A percentile compares a stretch with the other conserved stretches of the same genome.
phyloP scores from a whole-genome alignment of 92 coral and sea anemone genomes.

The Galaxea fascicularis region DNA sequence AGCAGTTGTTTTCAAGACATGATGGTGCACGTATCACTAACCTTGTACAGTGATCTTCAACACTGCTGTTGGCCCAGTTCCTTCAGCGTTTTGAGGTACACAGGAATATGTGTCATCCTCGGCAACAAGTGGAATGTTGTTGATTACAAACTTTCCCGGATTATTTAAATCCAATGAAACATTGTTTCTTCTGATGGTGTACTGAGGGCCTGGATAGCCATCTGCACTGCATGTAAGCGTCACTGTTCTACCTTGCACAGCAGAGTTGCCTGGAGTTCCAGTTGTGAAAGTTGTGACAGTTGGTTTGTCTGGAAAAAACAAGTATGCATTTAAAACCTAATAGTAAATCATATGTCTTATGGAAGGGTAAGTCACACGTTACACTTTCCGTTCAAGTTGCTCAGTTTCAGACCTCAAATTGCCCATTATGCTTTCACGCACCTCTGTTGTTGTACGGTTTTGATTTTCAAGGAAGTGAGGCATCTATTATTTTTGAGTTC shows the following conservation, averaged over 20 bases:
- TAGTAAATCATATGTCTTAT: too few species aligned
- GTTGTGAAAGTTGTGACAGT: slow-evolving; percentile 58
- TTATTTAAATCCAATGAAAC: not conserved
- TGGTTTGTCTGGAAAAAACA: slow-evolving; percentile 61
- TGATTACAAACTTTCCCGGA: slow-evolving; percentile 24
- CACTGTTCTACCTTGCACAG: slow-evolving; percentile 18
- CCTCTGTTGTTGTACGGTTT: too few species aligned
- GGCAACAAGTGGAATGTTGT: slow-evolving; percentile 29
- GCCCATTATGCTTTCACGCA: too few species aligned
- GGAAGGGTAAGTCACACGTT: too few species aligned
- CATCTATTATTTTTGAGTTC: too few species aligned
- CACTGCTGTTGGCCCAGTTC: slow-evolving; percentile 53
- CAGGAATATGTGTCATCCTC: slow-evolving; percentile 59
- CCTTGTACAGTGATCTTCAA: slow-evolving; percentile 53
- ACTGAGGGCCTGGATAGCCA: slow-evolving; percentile 79
- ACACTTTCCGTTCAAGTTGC: too few species aligned
- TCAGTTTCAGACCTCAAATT: too few species aligned
- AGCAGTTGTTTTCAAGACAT: too few species aligned
- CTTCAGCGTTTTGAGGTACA: slow-evolving; percentile 54
- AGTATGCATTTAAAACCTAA: not conserved
- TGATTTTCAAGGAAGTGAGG: too few species aligned
- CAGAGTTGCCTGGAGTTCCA: slow-evolving; percentile 66
- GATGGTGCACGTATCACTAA: too few species aligned
- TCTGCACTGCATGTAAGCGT: slow-evolving; percentile 77
- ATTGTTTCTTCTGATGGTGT: slow-evolving; percentile 41